phyloP scores from a whole-genome alignment of 2,113 vertebrate species.

The Columba janthina region DNA sequence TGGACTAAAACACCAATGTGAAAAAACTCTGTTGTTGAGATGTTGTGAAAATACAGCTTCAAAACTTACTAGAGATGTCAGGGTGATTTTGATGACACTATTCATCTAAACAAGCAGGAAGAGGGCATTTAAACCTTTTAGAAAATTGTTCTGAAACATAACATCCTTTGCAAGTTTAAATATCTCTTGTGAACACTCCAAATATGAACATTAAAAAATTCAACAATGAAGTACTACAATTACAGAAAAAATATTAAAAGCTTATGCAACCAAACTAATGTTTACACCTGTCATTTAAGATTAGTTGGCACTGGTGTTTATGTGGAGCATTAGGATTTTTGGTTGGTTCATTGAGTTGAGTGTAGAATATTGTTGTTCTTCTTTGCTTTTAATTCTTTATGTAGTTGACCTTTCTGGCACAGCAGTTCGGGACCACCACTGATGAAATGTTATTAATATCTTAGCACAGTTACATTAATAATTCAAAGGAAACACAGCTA shows the following conservation, averaged over 20 bases:
- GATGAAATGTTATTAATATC: slow-evolving; percentile 69
- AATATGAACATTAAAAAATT: neutral
- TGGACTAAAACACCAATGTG: neutral
- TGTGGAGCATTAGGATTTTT: neutral
- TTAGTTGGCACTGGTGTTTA: neutral
- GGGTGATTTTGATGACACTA: neutral
- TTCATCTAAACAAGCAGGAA: neutral
- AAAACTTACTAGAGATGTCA: neutral
- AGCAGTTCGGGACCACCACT: slow-evolving; percentile 57
- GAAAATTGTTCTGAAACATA: neutral
- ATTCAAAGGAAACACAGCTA: slow-evolving; percentile 64
- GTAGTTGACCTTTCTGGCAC: slow-evolving; percentile 68
- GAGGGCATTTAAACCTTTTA: neutral
- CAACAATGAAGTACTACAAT: neutral
- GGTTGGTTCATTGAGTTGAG: neutral
- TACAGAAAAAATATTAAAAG: neutral
- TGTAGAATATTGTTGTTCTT: neutral
- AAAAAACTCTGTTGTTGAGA: neutral
- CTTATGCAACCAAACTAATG: neutral
- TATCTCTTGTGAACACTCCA: neutral
- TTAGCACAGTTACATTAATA: slow-evolving; percentile 68
- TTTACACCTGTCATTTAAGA: neutral
- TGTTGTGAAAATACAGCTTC: neutral
- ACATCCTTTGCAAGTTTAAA: neutral
- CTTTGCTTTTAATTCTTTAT: slow-evolving; percentile 34